Conservation (phyloP, 1,140 invertebrate species). For the Melitaea cinxia region DNA sequence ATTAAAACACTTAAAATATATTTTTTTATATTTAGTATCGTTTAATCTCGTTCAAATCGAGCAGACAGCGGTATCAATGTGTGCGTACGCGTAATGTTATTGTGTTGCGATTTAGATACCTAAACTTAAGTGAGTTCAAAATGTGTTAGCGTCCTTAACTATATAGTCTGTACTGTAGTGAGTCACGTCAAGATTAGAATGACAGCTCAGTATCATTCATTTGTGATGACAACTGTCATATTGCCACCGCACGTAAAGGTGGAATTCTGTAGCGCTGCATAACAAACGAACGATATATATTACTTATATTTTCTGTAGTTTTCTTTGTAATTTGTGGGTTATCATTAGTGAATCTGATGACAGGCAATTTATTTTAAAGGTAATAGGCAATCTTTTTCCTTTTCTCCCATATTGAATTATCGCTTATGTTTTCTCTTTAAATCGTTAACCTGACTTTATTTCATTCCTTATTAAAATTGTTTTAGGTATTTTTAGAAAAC, state of each 20-base stretch:
- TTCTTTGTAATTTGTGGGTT: not conserved
- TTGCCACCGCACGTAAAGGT: slow-evolving; percentile 3
- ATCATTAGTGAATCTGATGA: not conserved
- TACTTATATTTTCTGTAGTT: slow-evolving; percentile 4
- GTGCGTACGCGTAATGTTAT: too few species aligned
- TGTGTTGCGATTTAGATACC: too few species aligned
- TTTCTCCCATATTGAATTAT: not conserved
- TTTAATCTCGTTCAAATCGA: too few species aligned
- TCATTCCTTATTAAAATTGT: not conserved
- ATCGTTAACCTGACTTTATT: not conserved
- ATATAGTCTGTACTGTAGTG: too few species aligned
- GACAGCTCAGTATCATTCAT: too few species aligned
- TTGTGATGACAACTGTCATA: slow-evolving; percentile 8
- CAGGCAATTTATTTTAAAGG: not conserved
- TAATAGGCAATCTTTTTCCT: not conserved
- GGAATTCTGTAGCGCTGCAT: not conserved
- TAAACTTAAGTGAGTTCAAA: too few species aligned
- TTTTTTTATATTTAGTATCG: too few species aligned
- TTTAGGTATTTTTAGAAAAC: not conserved
- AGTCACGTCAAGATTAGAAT: too few species aligned
- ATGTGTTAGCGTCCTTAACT: too few species aligned
- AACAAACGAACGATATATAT: slow-evolving; percentile 3
- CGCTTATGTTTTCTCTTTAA: not conserved
- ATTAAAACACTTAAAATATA: too few species aligned
- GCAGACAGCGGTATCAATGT: too few species aligned